A percentile compares a stretch with the other conserved stretches of the same genome.
Conservation (phyloP, 2,888 invertebrate species). For the Rotaria magnacalcarata region DNA sequence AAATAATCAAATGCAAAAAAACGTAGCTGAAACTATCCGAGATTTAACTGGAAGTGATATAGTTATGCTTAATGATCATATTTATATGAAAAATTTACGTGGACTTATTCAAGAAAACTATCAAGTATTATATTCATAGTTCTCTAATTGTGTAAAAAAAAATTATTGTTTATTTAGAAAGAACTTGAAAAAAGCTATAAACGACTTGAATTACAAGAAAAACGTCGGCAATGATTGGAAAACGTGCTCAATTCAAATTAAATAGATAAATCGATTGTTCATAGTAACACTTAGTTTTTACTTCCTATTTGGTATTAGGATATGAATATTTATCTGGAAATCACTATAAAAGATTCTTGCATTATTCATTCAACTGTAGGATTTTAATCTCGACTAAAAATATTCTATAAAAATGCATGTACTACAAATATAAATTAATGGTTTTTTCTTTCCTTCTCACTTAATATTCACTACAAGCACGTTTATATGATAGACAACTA, state of each 20-base stretch:
- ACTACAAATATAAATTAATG: no score
- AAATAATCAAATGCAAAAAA: not conserved
- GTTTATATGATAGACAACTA: no score
- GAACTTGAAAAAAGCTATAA: not conserved
- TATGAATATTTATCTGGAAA: no score
- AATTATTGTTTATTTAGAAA: not conserved
- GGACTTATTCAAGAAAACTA: not conserved
- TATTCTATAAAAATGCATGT: no score
- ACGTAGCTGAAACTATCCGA: not conserved
- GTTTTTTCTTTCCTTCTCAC: no score
- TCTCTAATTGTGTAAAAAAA: not conserved
- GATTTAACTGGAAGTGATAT: constrained; percentile 16
- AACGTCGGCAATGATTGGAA: not conserved
- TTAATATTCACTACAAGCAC: no score
- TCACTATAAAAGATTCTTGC: no score
- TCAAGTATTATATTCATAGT: not conserved
- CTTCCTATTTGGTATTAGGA: no score
- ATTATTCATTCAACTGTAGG: no score
- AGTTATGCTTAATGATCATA: not conserved
- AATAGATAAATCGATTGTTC: not conserved
- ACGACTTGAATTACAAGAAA: not conserved
- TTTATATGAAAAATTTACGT: not conserved
- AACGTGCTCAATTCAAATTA: no score
- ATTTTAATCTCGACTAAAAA: no score
- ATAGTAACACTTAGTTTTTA: no score